These are phyloP conservation scores for Tautogolabrus adspersus DNA, from an alignment of 2,113 vertebrate species.

Conservation along the genomic window DNA sequence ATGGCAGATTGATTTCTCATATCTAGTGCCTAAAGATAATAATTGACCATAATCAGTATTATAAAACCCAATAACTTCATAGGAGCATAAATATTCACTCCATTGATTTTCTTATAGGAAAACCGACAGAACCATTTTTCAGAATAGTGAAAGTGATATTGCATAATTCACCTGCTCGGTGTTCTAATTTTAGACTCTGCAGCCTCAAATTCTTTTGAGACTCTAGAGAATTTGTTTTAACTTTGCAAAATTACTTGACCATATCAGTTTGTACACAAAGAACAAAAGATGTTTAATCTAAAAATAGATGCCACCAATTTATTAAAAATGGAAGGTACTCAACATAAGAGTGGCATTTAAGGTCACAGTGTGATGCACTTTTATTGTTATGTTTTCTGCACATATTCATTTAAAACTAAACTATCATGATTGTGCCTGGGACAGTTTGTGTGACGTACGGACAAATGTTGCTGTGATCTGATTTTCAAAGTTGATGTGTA, in stretches of 20 bases:
- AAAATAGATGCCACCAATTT: background rate
- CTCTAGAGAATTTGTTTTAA: background rate
- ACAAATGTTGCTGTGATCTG: constrained; percentile 1
- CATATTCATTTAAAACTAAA: background rate
- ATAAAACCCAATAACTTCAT: too few species aligned
- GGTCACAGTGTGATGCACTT: background rate
- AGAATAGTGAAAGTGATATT: too few species aligned
- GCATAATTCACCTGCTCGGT: too few species aligned
- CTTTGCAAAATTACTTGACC: background rate
- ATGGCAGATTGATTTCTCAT: too few species aligned
- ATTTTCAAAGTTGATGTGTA: background rate
- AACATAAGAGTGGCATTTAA: background rate
- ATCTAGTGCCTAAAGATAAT: too few species aligned
- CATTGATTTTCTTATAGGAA: too few species aligned
- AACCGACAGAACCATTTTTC: too few species aligned
- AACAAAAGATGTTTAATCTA: background rate
- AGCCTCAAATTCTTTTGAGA: background rate
- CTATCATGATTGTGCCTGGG: background rate
- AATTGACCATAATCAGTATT: too few species aligned
- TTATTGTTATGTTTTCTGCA: background rate
- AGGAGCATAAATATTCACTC: too few species aligned
- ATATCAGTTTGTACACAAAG: background rate
- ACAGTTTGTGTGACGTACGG: constrained; percentile 12
- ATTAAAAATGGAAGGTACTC: background rate
- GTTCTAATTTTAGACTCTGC: background rate